Conservation (phyloP, 2,888 invertebrate species). For the Synanthedon formicaeformis region DNA sequence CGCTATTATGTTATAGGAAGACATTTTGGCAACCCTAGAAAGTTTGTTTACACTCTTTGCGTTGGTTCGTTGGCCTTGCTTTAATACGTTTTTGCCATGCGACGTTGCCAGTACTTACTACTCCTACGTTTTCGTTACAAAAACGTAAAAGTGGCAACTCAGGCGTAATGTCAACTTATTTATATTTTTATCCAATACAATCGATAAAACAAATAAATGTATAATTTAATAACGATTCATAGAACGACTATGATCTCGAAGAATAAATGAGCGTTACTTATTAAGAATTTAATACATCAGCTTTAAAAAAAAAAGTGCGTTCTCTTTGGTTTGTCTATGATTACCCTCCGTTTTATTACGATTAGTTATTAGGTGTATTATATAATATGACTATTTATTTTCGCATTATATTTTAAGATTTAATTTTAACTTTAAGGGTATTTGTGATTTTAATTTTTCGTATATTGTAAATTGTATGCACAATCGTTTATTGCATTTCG, state of each 20-base stretch:
- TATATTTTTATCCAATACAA: no score
- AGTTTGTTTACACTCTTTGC: no score
- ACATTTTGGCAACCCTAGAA: no score
- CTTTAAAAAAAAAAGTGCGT: constrained; percentile 16
- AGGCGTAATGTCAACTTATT: no score
- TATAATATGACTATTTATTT: constrained; percentile 48
- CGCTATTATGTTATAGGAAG: no score
- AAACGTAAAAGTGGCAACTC: no score
- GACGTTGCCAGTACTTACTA: no score
- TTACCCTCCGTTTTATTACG: constrained; percentile 49
- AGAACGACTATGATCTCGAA: neutral
- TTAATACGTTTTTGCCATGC: no score
- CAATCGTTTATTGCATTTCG: constrained; percentile 40
- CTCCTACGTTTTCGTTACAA: no score
- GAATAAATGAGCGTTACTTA: neutral
- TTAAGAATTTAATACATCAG: constrained; percentile 9
- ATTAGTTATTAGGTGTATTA: constrained; percentile 1
- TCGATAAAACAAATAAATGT: neutral
- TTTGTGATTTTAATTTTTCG: constrained; percentile 31
- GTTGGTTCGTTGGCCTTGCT: no score
- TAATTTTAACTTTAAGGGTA: constrained; percentile 13
- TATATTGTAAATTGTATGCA: constrained; percentile 36
- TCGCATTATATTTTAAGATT: constrained; percentile 21
- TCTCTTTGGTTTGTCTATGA: constrained; percentile 13
- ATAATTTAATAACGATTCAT: neutral